phyloP scores from a whole-genome alignment of 2,113 vertebrate species.

The Macrotis lagotis region DNA sequence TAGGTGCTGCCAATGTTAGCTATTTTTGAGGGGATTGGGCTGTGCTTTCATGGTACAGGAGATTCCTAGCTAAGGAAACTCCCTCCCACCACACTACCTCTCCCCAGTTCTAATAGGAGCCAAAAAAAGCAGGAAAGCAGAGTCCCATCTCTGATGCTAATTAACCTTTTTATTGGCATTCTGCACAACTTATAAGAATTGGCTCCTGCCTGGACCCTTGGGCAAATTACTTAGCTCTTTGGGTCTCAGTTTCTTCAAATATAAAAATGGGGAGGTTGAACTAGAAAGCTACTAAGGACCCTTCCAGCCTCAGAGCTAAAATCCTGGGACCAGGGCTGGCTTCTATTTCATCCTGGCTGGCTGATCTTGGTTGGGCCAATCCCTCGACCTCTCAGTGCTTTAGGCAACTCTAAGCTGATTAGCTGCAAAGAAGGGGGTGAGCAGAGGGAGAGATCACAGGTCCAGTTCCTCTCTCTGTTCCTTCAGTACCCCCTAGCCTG shows the following conservation, averaged over 20 bases:
- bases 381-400: background rate
- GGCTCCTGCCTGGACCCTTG: background rate
- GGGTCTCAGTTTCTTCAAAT: background rate
- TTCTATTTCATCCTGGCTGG: background rate
- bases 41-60: background rate
- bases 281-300: background rate
- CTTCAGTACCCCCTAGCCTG: background rate
- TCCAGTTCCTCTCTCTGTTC: background rate
- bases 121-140: background rate
- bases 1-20: background rate
- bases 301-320: background rate
- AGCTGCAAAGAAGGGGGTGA: background rate
- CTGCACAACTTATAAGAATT: background rate
- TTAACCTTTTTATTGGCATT: background rate
- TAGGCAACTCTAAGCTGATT: background rate
- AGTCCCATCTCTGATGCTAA: background rate
- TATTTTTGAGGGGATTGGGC: background rate
- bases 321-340: background rate
- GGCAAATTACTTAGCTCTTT: background rate
- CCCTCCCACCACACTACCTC: background rate
- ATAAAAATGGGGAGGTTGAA: background rate
- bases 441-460: background rate
- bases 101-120: background rate
- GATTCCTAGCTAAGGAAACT: background rate
- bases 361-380: background rate